Percentiles rank a stretch among this genome's conserved stretches.
Conservation (phyloP, 2,113 vertebrate genomes). For the Bubalus kerabau region DNA sequence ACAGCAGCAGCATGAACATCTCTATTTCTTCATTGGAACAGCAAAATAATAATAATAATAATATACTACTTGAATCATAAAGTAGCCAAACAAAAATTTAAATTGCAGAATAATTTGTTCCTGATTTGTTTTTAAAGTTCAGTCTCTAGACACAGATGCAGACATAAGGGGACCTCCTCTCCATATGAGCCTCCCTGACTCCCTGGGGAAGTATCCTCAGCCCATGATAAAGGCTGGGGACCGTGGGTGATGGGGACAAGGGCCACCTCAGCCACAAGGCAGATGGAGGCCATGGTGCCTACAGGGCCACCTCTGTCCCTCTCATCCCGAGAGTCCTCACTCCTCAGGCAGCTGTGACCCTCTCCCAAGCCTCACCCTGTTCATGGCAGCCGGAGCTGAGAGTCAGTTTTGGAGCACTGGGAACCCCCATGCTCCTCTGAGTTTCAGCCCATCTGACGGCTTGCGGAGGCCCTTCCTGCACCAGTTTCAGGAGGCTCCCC, state of each 20-base stretch:
- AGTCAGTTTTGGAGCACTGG: fast-evolving
- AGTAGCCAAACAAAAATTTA: slow-evolving; percentile 41
- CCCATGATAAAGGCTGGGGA: fast-evolving
- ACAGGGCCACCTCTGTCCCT: fast-evolving
- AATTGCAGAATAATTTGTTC: background rate
- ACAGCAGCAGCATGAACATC: background rate
- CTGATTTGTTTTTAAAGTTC: background rate
- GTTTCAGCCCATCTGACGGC: background rate
- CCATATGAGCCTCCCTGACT: fast-evolving
- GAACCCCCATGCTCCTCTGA: fast-evolving
- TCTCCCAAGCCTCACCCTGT: fast-evolving
- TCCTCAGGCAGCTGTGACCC: background rate
- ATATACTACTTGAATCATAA: background rate
- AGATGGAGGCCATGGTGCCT: fast-evolving
- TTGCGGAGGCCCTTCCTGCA: background rate
- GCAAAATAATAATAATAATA: background rate
- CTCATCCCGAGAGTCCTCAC: background rate
- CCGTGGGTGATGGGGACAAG: fast-evolving
- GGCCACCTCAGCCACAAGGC: fast-evolving
- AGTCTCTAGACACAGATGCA: fast-evolving
- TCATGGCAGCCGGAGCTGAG: fast-evolving
- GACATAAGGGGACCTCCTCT: fast-evolving
- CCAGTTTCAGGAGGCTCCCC: background rate
- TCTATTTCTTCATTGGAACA: background rate
- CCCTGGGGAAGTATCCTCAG: fast-evolving